Conservation (phyloP, 1,140 invertebrate species). For the Papilio polyxenes region DNA sequence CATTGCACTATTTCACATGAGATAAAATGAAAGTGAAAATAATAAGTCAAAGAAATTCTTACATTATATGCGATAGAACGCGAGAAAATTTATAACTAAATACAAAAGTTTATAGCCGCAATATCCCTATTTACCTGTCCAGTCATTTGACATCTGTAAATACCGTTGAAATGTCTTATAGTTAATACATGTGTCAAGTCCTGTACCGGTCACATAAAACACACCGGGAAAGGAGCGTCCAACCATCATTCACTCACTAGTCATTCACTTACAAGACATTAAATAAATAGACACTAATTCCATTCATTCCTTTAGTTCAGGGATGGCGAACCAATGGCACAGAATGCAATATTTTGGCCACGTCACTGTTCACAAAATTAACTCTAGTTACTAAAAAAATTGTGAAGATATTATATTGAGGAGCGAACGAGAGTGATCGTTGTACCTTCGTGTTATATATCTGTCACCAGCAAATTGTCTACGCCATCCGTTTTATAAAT, state of each 20-base stretch:
- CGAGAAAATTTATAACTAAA: not conserved
- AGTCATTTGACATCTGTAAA: constrained; percentile 3
- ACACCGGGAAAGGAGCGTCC: not conserved
- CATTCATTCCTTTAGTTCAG: constrained; percentile 4
- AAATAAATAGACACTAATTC: constrained; percentile 8
- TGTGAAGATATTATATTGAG: no score
- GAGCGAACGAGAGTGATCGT: no score
- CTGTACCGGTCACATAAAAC: constrained; percentile 16
- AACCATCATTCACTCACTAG: constrained; percentile 13
- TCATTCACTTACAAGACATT: constrained; percentile 3
- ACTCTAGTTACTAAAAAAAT: no score
- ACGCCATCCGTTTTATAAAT: not conserved
- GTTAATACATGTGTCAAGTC: not conserved
- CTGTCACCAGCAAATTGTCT: not conserved
- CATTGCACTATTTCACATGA: no score
- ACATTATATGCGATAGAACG: not conserved
- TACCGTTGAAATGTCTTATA: constrained; percentile 8
- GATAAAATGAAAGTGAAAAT: no score
- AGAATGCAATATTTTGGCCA: no score
- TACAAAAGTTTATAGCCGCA: not conserved
- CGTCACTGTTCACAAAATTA: no score
- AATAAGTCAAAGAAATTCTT: no score
- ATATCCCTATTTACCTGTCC: not conserved
- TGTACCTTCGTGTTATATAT: not conserved
- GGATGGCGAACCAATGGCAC: no score